phyloP scores from a whole-genome alignment of 2,797 vertebrate genomes.

The Falco novaeseelandiae region DNA sequence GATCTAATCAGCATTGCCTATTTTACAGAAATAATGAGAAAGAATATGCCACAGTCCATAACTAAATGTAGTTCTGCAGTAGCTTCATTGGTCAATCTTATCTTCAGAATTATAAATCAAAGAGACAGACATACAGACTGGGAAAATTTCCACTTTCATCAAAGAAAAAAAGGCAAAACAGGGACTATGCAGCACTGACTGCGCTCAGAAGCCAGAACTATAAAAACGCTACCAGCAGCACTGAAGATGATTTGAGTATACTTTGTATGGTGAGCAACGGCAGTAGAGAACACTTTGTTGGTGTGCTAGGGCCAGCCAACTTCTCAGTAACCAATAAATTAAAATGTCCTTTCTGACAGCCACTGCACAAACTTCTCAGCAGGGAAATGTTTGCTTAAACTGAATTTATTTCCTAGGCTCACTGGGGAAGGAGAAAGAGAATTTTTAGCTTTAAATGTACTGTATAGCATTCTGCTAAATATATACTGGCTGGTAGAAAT shows the following conservation, averaged over 20 bases:
- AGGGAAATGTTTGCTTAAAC: conserved; percentile 32
- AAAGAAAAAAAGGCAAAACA: neutral
- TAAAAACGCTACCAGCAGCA: neutral
- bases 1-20: neutral
- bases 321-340: conserved; percentile 25
- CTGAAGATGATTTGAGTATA: neutral
- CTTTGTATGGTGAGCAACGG: neutral
- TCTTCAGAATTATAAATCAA: conserved; percentile 27
- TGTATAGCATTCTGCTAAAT: neutral
- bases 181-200: neutral
- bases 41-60: neutral
- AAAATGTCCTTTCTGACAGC: conserved; percentile 26
- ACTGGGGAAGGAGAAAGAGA: neutral
- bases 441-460: neutral
- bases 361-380: neutral
- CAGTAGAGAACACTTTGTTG: neutral
- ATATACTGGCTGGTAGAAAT: neutral
- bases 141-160: conserved; percentile 22
- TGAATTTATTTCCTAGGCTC: conserved; percentile 25
- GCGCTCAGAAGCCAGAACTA: neutral
- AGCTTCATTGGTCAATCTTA: conserved; percentile 1
- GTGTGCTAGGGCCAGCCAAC: neutral
- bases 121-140: neutral
- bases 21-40: conserved; percentile 22
- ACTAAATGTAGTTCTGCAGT: neutral